These are phyloP conservation scores for Erebia ligea DNA, from an alignment of 2,888 invertebrate species.

Conservation along the genomic window DNA sequence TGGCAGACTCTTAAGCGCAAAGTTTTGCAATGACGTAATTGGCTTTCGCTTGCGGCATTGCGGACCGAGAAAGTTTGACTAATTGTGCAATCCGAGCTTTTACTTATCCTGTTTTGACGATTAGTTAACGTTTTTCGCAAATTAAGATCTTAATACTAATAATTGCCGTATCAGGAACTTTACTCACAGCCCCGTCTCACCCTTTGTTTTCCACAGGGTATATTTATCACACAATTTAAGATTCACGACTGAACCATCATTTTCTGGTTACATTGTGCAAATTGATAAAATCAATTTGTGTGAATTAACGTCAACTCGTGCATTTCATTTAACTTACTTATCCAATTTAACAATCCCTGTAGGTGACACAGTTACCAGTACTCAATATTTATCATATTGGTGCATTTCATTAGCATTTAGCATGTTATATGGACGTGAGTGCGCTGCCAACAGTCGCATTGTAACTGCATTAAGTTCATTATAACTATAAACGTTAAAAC, in stretches of 20 bases:
- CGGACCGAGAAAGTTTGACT: conserved; percentile 1
- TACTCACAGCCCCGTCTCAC: background rate
- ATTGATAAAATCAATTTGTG: conserved; percentile 7
- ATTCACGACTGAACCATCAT: background rate
- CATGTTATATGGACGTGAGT: conserved; percentile 57
- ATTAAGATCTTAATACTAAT: background rate
- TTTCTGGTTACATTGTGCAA: background rate
- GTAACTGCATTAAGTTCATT: conserved; percentile 25
- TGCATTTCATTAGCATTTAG: conserved; percentile 70
- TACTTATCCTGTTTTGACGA: background rate
- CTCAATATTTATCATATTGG: conserved; percentile 73
- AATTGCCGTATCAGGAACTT: background rate
- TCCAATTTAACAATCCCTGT: conserved; percentile 23
- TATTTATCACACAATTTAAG: background rate
- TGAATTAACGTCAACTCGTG: background rate
- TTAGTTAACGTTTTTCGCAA: background rate
- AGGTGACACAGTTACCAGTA: conserved; percentile 57
- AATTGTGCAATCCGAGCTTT: conserved; percentile 9
- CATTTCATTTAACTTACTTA: conserved; percentile 18
- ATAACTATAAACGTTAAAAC: background rate
- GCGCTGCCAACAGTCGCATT: conserved; percentile 52
- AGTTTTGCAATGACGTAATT: conserved; percentile 18
- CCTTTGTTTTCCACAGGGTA: background rate
- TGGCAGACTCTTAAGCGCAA: no score
- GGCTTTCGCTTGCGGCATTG: conserved; percentile 19